Base-by-base conservation (phyloP, 2,888 invertebrate genomes). In the Synergus umbraculus region DNA sequence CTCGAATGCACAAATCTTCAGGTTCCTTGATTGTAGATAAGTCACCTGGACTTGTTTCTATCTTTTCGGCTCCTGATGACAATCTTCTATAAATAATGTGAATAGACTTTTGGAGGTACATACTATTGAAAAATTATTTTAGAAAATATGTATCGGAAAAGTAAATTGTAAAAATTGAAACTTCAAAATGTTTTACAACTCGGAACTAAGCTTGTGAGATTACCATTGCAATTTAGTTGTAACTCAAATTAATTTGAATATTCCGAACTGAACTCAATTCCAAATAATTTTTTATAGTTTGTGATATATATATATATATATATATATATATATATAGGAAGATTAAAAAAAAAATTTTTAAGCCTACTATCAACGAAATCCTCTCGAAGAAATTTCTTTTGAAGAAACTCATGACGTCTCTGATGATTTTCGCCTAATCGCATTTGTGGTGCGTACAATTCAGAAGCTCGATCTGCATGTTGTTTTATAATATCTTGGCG, bases 381-480 rank as follows among this genome's bases (percentile, higher is more conserved):
- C 76, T 86, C 83, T 18, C 81, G 79, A n/a, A 85, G 46, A 18
- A 84, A 78, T 5, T 80, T 83, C 37, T 87, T 88, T 43, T 83
- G 81, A 77, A 89, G 81, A 10, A 80, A 78, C 81, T 93, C 94
- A 84, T 95, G 95, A 83, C 49, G 49, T 37, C 69, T 37, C 15
- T 29, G 46, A 49, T n/a, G n/a, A 49, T 49, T 73, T 15, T 37
- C 29, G n/a, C 73, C 54, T 58, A 95, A 93, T 49, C 95, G 90
- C 76, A 95, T 93, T 46, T 94, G 90, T 0, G 96, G 95, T 0
- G 94, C 95, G 89, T 95, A 94, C 43, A 95, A 76, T 64, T 49
- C 65, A 46, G 15, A 60, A 37, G 15, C 37, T 5, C 29, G 54
- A 66, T 9, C 65, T 22, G 18, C 76, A 13, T 58, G 22, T 58